Conservation (phyloP, 2,888 invertebrate species). For the Shargacucullia verbasci region DNA sequence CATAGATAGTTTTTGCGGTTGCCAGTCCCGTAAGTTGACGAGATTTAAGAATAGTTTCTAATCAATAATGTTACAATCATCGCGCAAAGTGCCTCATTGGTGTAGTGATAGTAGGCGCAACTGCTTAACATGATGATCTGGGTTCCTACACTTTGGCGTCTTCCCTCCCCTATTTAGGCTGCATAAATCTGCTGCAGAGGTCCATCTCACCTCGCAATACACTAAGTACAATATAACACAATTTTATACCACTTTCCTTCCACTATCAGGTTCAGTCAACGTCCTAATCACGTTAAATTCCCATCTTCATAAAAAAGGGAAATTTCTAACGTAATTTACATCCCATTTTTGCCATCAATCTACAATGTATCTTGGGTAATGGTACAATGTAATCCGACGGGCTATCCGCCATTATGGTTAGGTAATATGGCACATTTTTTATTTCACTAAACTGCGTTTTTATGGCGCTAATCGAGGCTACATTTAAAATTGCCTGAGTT, state of each 20-base stretch:
- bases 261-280: constrained; percentile 28
- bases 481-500: constrained; percentile 3
- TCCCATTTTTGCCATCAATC: constrained; percentile 45
- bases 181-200: no score
- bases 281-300: constrained; percentile 43
- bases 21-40: no score
- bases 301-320: constrained; percentile 39
- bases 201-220: no score
- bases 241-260: constrained; percentile 3
- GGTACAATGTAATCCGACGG: constrained; percentile 47
- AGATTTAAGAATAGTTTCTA: no score
- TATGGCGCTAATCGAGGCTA: constrained; percentile 31
- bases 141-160: no score
- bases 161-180: no score
- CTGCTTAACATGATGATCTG: no score
- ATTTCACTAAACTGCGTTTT: constrained; percentile 56
- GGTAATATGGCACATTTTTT: constrained; percentile 38
- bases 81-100: no score
- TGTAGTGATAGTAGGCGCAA: no score
- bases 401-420: constrained; percentile 36
- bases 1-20: no score
- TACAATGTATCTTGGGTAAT: constrained; percentile 49
- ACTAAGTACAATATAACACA: constrained; percentile 1
- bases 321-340: constrained; percentile 49
- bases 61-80: no score